Evolutionary conservation across 1,140 invertebrate species (phyloP).

Genomic region (Drosophila guanche): DNA sequence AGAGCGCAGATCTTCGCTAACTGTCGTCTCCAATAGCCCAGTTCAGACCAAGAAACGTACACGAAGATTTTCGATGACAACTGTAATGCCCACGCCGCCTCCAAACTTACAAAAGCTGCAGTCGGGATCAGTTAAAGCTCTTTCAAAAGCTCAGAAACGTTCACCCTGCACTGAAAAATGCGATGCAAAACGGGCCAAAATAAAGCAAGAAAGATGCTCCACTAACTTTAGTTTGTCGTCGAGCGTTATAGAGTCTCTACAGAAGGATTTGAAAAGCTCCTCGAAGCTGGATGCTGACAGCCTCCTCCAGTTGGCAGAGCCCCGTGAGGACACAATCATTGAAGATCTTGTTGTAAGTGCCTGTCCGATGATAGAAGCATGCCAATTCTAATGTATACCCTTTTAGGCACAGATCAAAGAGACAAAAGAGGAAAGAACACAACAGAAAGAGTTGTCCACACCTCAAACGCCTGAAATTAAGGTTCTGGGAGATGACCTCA

Average conservation of each 20-base stretch:
- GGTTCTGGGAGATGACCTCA: neutral
- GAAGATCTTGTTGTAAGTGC: neutral
- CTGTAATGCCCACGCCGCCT: no score
- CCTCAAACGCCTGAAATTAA: neutral
- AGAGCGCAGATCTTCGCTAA: no score
- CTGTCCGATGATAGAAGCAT: neutral
- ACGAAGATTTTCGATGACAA: neutral
- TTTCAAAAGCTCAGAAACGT: no score
- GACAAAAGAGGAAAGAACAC: neutral
- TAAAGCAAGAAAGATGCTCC: neutral
- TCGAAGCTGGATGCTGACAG: constrained; percentile 18
- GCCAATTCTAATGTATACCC: neutral
- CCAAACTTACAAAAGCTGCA: no score
- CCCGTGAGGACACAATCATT: neutral
- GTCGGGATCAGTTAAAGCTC: no score
- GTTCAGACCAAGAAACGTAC: neutral
- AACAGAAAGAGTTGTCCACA: neutral
- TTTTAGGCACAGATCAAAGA: neutral
- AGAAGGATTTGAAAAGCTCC: constrained; percentile 16
- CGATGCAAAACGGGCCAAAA: constrained; percentile 4
- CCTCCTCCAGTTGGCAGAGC: constrained; percentile 19
- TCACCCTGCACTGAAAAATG: no score
- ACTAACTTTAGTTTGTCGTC: constrained; percentile 24
- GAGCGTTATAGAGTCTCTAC: constrained; percentile 18
- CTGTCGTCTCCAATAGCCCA: no score